Conservation (phyloP, 2,113 vertebrate species). For the Stomatorhinus ivindoensis region DNA sequence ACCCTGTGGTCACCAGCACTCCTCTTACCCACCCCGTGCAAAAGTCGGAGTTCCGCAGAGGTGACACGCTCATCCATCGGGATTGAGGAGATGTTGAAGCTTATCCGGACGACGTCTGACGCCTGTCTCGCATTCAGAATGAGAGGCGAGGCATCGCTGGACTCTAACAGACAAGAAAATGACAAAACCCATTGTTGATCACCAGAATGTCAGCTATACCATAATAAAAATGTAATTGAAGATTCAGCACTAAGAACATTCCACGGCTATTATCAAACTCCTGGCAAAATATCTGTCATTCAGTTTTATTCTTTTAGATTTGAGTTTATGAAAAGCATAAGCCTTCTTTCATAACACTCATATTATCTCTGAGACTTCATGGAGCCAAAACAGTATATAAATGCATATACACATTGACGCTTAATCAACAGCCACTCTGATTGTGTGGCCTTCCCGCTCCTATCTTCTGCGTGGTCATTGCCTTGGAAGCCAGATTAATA, state of each 20-base stretch:
- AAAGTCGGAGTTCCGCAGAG: constrained; percentile 66
- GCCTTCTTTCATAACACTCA: neutral
- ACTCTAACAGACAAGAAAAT: constrained; percentile 23
- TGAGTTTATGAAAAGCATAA: neutral
- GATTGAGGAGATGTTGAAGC: constrained; percentile 68
- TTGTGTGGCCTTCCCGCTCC: neutral
- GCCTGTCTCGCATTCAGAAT: constrained; percentile 20
- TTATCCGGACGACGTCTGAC: constrained; percentile 46
- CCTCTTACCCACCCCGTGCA: constrained; percentile 27
- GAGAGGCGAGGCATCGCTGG: constrained; percentile 23
- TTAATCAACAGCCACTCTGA: neutral
- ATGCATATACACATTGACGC: neutral
- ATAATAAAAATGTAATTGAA: neutral
- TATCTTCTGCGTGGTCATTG: neutral
- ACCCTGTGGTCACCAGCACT: constrained; percentile 44
- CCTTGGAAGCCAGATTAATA: neutral
- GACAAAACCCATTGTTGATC: neutral
- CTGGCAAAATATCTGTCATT: neutral
- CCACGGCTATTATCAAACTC: neutral
- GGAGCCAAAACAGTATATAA: neutral
- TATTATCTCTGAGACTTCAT: neutral
- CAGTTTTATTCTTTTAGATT: neutral
- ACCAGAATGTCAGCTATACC: neutral
- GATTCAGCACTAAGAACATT: neutral
- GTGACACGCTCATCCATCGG: constrained; percentile 62